Percentiles rank a stretch among this genome's conserved stretches.
Evolutionary conservation across 1,140 invertebrate species (phyloP).

Genomic region (Macrobrachium nipponense): DNA sequence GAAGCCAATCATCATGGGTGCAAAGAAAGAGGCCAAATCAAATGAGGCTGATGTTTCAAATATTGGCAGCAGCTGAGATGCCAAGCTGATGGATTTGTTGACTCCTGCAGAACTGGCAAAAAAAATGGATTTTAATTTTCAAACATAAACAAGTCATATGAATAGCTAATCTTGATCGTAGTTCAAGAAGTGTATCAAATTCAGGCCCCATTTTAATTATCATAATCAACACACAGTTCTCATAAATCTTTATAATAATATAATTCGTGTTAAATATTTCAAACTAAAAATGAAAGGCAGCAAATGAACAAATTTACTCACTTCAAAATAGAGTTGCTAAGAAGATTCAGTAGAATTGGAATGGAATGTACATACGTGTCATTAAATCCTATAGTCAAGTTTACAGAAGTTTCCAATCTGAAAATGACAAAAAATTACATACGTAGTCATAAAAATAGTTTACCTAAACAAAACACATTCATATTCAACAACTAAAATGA

Average conservation of each 20-base stretch:
- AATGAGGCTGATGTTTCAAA: constrained; percentile 73
- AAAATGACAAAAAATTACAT: neutral
- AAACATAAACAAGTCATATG: neutral
- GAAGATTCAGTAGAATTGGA: constrained; percentile 80
- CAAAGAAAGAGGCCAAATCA: constrained; percentile 78
- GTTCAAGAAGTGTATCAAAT: neutral
- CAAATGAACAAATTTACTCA: constrained; percentile 66
- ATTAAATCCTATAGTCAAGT: constrained; percentile 67
- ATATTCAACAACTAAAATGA: neutral
- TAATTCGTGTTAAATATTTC: neutral
- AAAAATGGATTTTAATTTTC: neutral
- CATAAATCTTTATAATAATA: no score
- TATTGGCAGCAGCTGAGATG: constrained; percentile 22
- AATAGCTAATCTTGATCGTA: neutral
- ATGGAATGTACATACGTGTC: constrained; percentile 83
- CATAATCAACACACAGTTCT: no score
- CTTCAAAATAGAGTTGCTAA: constrained; percentile 80
- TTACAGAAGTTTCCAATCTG: neutral
- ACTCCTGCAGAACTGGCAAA: neutral
- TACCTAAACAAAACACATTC: neutral
- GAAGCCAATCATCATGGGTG: constrained; percentile 82
- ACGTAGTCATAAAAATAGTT: neutral
- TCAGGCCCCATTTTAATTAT: neutral
- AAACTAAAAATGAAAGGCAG: neutral
- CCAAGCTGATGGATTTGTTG: neutral